These are phyloP conservation scores for Squalus acanthias DNA, from an alignment of 2,797 vertebrate genomes.

Conservation along the genomic window DNA sequence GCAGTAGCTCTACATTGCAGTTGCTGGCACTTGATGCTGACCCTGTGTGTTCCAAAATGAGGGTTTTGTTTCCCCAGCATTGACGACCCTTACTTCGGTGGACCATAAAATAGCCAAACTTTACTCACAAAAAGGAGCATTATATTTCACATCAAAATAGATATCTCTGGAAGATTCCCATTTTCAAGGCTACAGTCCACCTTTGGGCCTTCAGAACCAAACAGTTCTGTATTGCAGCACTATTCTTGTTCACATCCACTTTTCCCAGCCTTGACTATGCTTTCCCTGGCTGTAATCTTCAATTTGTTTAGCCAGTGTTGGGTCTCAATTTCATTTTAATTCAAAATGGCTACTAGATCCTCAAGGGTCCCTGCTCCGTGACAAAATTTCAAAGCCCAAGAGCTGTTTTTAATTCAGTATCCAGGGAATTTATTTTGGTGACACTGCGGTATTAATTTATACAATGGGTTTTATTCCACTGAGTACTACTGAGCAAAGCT, in stretches of 20 bases:
- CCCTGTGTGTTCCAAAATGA: neutral
- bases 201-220: neutral
- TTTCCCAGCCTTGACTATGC: too few relatives aligned
- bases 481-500: neutral
- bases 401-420: neutral
- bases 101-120: neutral
- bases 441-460: neutral
- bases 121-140: neutral
- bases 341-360: neutral
- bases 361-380: neutral
- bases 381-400: neutral
- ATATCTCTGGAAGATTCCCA: neutral
- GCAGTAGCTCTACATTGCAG: neutral
- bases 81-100: neutral
- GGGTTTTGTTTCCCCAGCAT: neutral
- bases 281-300: neutral
- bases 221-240: neutral
- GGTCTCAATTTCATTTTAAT: neutral
- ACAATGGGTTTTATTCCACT: neutral
- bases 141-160: neutral
- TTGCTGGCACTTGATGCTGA: neutral
- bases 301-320: neutral
- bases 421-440: neutral
- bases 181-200: neutral
- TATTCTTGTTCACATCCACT: neutral